Percentiles rank a stretch among this genome's conserved stretches.
phyloP scores from a whole-genome alignment of 2,797 vertebrate genomes.

The Ctenochaetus hawaiiensis region DNA sequence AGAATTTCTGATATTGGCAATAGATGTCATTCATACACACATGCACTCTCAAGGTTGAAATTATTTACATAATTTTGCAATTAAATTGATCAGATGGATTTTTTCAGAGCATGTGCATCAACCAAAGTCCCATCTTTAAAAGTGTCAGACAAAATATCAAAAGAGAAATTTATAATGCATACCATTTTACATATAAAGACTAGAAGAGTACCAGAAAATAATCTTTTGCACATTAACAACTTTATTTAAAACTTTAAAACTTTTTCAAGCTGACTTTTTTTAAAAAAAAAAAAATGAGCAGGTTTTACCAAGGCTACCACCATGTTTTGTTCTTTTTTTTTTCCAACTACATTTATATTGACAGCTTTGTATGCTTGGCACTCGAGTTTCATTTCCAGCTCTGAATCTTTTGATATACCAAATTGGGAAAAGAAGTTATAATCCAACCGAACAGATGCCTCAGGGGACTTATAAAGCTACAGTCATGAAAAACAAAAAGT shows the following conservation, averaged over 20 bases:
- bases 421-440: constrained; percentile 40
- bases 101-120: constrained; percentile 5
- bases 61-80: background rate
- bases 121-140: constrained; percentile 4
- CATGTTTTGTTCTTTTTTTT: constrained; percentile 21
- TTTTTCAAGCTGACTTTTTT: constrained; percentile 5
- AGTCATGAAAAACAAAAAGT: constrained; percentile 23
- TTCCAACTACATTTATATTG: constrained; percentile 24
- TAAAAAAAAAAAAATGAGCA: constrained; percentile 1
- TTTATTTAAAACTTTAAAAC: background rate
- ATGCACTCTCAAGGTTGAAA: background rate
- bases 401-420: constrained; percentile 29
- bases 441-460: constrained; percentile 41
- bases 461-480: constrained; percentile 30
- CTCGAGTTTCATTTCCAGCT: constrained; percentile 30
- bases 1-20: constrained; percentile 16
- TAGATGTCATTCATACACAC: constrained; percentile 10
- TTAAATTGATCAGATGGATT: constrained; percentile 6
- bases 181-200: background rate
- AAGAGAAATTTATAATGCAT: background rate
- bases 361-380: background rate
- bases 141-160: background rate
- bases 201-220: background rate
- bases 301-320: background rate
- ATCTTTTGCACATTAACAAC: background rate